Evolutionary conservation across 1,140 invertebrate species (phyloP).

Genomic region (Lasioglossum albipes): DNA sequence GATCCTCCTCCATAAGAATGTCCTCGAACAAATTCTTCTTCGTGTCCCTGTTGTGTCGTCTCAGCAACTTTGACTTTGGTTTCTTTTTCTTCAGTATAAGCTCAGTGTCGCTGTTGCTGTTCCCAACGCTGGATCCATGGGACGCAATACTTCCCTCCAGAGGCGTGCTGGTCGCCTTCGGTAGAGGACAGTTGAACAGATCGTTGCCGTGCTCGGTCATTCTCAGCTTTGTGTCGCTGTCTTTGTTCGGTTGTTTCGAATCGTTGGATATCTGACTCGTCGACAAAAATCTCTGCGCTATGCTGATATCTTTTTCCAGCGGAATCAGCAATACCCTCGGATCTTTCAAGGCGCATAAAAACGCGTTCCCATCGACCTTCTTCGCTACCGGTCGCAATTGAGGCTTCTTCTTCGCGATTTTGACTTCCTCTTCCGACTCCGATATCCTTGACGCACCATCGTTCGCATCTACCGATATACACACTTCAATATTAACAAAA

Average conservation of each 20-base stretch:
- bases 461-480: neutral
- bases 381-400: neutral
- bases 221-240: too few species aligned
- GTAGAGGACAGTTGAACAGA: neutral
- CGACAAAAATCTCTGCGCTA: neutral
- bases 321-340: neutral
- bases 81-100: neutral
- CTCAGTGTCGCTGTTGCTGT: neutral
- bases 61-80: conserved; percentile 6
- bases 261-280: neutral
- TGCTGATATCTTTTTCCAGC: neutral
- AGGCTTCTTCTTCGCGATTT: conserved; percentile 13
- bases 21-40: conserved; percentile 26
- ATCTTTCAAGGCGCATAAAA: conserved; percentile 12
- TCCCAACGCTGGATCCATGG: neutral
- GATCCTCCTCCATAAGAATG: neutral
- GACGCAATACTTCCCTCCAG: neutral
- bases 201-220: too few species aligned
- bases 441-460: neutral
- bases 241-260: neutral
- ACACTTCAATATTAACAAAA: too few species aligned
- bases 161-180: conserved; percentile 5
- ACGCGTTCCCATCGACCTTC: conserved; percentile 16
- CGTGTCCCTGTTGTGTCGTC: neutral
- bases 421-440: conserved; percentile 33